A percentile compares a stretch with the other conserved stretches of the same genome.
Conservation (phyloP, 2,888 invertebrate species). For the Odontomyia ornata region DNA sequence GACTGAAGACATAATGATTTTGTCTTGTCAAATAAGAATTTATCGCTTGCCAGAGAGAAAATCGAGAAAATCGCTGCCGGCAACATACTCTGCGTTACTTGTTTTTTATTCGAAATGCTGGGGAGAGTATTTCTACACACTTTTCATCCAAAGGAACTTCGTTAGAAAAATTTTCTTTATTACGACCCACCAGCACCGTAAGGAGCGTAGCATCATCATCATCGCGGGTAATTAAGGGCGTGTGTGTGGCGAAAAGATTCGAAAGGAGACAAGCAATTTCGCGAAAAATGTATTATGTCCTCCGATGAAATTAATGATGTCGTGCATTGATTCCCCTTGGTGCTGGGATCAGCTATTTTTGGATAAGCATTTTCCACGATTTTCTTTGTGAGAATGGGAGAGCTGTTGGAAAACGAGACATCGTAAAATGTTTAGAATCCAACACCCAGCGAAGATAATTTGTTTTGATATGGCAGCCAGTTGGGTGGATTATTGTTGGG, state of each 20-base stretch:
- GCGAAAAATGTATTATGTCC: conserved; percentile 31
- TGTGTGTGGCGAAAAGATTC: neutral
- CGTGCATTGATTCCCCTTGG: conserved; percentile 11
- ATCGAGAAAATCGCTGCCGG: neutral
- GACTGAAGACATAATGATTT: conserved; percentile 22
- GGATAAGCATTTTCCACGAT: neutral
- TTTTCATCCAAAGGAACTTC: too few species aligned
- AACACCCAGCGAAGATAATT: conserved; percentile 8
- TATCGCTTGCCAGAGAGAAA: conserved; percentile 6
- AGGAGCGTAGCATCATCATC: too few species aligned
- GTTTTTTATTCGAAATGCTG: too few species aligned
- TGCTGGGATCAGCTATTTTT: neutral
- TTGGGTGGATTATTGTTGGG: neutral
- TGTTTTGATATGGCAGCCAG: neutral
- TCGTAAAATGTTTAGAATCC: neutral
- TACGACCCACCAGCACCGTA: too few species aligned
- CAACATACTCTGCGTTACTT: neutral
- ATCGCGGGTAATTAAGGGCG: conserved; percentile 4
- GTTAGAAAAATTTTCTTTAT: too few species aligned
- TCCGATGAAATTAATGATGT: conserved; percentile 30
- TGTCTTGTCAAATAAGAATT: conserved; percentile 43
- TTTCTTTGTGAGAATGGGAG: neutral
- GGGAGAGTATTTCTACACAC: too few species aligned
- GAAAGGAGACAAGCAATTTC: conserved; percentile 7
- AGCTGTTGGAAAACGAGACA: neutral